These are phyloP conservation scores for Vidua chalybeata DNA, from an alignment of 2,113 vertebrate species.

Conservation along the genomic window DNA sequence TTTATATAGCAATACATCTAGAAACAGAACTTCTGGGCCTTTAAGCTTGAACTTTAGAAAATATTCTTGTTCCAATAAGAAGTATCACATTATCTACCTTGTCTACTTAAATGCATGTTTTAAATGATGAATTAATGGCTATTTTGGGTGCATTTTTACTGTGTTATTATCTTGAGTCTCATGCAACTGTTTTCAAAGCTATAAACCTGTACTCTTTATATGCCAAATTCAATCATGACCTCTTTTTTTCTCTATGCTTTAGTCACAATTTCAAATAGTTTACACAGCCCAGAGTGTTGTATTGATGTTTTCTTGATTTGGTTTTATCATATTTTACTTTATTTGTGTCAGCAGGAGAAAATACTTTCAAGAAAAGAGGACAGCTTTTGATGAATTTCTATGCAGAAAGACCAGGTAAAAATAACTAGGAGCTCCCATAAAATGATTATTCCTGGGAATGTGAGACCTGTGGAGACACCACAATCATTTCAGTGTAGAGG, in stretches of 20 bases:
- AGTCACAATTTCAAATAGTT: neutral
- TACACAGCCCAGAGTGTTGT: neutral
- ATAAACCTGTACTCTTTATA: neutral
- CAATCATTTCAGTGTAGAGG: neutral
- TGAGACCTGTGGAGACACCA: neutral
- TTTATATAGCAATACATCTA: neutral
- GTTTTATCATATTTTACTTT: neutral
- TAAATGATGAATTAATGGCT: slow-evolving; percentile 31
- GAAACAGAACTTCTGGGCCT: neutral
- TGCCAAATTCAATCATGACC: neutral
- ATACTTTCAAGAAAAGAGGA: neutral
- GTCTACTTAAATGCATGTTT: neutral
- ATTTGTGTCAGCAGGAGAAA: neutral
- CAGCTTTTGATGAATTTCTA: neutral
- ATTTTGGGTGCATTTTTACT: slow-evolving; percentile 44
- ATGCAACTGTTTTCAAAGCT: neutral
- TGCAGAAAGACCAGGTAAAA: neutral
- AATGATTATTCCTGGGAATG: neutral
- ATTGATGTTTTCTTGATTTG: neutral
- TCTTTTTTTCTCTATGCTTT: neutral
- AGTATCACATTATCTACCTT: slow-evolving; percentile 27
- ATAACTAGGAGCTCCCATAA: neutral
- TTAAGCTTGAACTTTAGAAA: neutral
- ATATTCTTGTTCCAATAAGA: neutral
- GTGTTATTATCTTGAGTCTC: neutral